Conservation (phyloP, 2,888 invertebrate genomes). For the Acleris literana region DNA sequence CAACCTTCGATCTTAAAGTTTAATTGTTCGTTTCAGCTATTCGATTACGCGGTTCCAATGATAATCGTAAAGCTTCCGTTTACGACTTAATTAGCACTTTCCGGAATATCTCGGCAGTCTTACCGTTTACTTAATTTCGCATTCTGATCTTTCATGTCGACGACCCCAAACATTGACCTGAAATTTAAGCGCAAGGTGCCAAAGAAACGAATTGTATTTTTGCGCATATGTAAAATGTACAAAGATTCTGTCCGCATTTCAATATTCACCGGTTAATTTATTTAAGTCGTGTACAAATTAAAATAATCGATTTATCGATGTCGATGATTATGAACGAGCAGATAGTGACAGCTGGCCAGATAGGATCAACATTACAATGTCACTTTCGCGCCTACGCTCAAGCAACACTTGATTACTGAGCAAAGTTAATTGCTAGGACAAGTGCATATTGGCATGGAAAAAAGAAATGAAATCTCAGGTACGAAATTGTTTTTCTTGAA, state of each 20-base stretch:
- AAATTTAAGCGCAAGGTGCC: slow-evolving; percentile 4
- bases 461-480: too few relatives aligned
- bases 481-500: too few relatives aligned
- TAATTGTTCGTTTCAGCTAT: too few relatives aligned
- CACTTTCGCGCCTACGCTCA: slow-evolving; percentile 26
- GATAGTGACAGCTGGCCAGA: slow-evolving; percentile 19
- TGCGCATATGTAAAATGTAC: background rate
- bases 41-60: too few relatives aligned
- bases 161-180: slow-evolving; percentile 7
- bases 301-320: slow-evolving; percentile 28
- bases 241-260: slow-evolving; percentile 12
- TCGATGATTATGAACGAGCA: slow-evolving; percentile 23
- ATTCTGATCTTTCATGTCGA: slow-evolving; percentile 13
- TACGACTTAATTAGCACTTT: background rate
- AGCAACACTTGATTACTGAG: slow-evolving; percentile 4
- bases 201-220: background rate
- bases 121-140: slow-evolving; percentile 20
- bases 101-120: background rate
- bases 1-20: too few relatives aligned
- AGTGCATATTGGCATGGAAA: too few relatives aligned
- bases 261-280: slow-evolving; percentile 23
- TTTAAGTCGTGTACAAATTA: slow-evolving; percentile 20
- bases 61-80: too few relatives aligned
- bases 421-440: background rate
- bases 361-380: slow-evolving; percentile 29